phyloP scores from a whole-genome alignment of 2,113 vertebrate genomes.

The Myrmecophaga tridactyla region DNA sequence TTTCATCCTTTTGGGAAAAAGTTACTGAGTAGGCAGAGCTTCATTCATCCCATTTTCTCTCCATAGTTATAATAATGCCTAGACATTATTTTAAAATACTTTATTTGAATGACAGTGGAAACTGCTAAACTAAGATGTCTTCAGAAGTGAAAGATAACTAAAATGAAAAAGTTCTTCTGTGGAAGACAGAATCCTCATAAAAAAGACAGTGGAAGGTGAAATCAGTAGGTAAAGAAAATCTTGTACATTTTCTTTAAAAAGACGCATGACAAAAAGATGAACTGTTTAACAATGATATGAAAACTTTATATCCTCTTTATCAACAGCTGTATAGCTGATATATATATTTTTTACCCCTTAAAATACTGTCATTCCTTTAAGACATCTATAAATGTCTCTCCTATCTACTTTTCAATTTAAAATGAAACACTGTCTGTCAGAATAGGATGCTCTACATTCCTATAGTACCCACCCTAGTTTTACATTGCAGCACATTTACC shows the following conservation, averaged over 20 bases:
- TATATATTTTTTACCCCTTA: neutral
- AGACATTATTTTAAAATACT: neutral
- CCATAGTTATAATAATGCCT: neutral
- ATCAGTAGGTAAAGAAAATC: neutral
- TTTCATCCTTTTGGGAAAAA: neutral
- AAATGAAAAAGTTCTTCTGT: conserved; percentile 40
- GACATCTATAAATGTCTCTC: neutral
- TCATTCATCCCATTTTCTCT: conserved; percentile 17
- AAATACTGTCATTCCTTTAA: neutral
- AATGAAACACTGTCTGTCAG: conserved; percentile 16
- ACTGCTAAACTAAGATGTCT: neutral
- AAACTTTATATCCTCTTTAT: neutral
- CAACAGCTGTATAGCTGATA: neutral
- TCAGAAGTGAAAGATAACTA: conserved; percentile 51
- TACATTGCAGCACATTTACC: conserved; percentile 7
- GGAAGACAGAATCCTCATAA: neutral
- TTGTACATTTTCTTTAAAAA: conserved; percentile 38
- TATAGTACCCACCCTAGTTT: conserved; percentile 35
- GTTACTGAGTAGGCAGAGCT: neutral
- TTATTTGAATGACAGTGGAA: neutral
- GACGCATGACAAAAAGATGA: neutral
- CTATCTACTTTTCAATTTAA: neutral
- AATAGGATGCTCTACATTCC: conserved; percentile 57
- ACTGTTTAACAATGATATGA: neutral
- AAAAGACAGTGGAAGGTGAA: neutral